Conservation (phyloP, 2,888 invertebrate genomes). For the Trachelus troglodyta region DNA sequence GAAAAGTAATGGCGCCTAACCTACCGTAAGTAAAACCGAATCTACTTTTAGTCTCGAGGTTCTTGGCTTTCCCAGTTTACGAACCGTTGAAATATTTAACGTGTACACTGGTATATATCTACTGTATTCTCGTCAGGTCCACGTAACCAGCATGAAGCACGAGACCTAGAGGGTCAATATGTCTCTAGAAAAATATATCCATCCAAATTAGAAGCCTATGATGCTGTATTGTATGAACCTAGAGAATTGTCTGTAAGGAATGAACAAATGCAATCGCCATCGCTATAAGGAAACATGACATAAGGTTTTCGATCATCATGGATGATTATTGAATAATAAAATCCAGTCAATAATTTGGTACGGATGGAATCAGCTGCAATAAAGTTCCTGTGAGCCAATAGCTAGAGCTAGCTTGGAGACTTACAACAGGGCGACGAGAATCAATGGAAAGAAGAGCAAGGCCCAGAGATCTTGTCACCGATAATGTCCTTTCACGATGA, state of each 20-base stretch:
- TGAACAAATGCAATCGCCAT: background rate
- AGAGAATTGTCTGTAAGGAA: background rate
- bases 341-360: background rate
- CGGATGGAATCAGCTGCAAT: background rate
- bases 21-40: background rate
- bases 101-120: background rate
- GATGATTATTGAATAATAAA: background rate
- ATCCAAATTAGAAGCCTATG: background rate
- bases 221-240: background rate
- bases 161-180: background rate
- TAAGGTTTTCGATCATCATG: background rate
- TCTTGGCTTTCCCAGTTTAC: background rate
- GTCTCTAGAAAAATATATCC: background rate
- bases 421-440: background rate
- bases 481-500: background rate
- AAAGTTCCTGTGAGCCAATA: background rate
- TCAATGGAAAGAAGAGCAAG: background rate
- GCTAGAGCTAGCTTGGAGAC: background rate
- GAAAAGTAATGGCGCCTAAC: background rate
- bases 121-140: background rate
- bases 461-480: background rate
- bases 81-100: background rate
- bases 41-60: background rate
- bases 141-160: background rate
- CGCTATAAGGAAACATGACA: background rate